These are phyloP conservation scores for Lethrus apterus DNA, from an alignment of 1,140 invertebrate species.

Conservation along the genomic window DNA sequence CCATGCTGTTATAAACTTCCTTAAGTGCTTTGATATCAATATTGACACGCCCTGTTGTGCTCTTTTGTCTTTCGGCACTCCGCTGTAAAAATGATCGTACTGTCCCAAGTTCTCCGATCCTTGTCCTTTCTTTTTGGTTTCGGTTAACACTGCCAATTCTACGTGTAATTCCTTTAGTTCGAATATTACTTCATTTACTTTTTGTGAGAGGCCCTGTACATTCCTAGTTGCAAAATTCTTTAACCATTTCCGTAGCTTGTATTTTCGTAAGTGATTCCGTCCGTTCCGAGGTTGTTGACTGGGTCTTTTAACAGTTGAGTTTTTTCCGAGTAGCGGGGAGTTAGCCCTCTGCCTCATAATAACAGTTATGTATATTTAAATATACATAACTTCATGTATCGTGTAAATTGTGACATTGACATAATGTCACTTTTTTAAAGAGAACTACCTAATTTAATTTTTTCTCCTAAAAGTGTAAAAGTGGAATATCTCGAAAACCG, in stretches of 20 bases:
- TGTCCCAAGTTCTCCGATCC: slow-evolving; percentile 7
- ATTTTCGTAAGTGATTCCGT: too few species aligned
- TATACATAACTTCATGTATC: too few species aligned
- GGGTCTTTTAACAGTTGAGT: not conserved
- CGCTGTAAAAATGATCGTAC: slow-evolving; percentile 11
- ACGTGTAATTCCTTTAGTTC: not conserved
- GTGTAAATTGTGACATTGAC: too few species aligned
- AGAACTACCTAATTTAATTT: too few species aligned
- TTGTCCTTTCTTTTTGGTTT: slow-evolving; percentile 8
- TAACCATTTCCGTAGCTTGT: not conserved
- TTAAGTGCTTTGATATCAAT: slow-evolving; percentile 4
- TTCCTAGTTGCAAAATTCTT: not conserved
- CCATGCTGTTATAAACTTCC: slow-evolving; percentile 6
- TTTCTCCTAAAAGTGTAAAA: too few species aligned
- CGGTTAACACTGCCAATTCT: not conserved
- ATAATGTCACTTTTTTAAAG: too few species aligned
- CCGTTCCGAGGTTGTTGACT: too few species aligned
- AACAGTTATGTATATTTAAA: too few species aligned
- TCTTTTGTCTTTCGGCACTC: slow-evolving; percentile 12
- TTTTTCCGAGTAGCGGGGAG: not conserved
- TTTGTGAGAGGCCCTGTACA: not conserved
- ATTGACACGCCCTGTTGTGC: slow-evolving; percentile 6
- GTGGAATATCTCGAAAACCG: too few species aligned
- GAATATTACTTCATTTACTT: not conserved
- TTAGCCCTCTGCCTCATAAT: slow-evolving; percentile 4